A percentile compares a stretch with the other conserved stretches of the same genome.
phyloP scores from a whole-genome alignment of 2,797 vertebrate genomes.

The Acrossocheilus wenchowensis region DNA sequence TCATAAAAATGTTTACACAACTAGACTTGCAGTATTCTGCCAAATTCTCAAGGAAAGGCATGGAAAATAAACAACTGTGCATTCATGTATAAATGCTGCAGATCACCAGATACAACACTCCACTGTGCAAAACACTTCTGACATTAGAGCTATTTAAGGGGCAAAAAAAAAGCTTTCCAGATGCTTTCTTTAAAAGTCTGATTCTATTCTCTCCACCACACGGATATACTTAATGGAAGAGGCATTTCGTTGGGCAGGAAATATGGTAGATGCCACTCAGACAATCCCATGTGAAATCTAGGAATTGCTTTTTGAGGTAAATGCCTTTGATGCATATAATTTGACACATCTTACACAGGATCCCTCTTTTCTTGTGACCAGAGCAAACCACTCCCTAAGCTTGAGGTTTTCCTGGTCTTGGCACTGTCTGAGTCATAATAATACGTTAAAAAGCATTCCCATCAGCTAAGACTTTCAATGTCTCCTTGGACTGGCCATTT shows the following conservation, averaged over 20 bases:
- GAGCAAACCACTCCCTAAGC: slow-evolving; percentile 79
- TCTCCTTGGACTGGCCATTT: slow-evolving; percentile 60
- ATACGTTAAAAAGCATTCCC: slow-evolving; percentile 79
- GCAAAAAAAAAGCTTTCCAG: neutral
- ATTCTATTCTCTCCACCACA: slow-evolving; percentile 10
- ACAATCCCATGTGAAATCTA: slow-evolving; percentile 11
- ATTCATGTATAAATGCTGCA: slow-evolving; percentile 10
- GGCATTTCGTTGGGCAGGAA: slow-evolving; percentile 5
- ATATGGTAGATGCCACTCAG: neutral
- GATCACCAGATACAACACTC: slow-evolving; percentile 29
- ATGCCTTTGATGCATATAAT: slow-evolving; percentile 36
- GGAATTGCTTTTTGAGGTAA: slow-evolving; percentile 28
- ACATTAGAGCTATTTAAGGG: neutral
- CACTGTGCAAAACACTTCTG: neutral
- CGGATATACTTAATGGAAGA: neutral
- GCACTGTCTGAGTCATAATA: slow-evolving; percentile 78
- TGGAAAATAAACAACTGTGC: slow-evolving; percentile 19
- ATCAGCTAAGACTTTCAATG: slow-evolving; percentile 72
- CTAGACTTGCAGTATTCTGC: slow-evolving; percentile 13
- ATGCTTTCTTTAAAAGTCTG: neutral
- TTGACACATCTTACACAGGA: slow-evolving; percentile 46
- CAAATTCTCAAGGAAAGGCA: slow-evolving; percentile 22
- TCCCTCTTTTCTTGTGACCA: slow-evolving; percentile 61
- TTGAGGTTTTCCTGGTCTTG: slow-evolving; percentile 73
- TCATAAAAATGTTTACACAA: slow-evolving; percentile 2